Base-by-base conservation (phyloP, 2,888 invertebrate species). In the Ariolimax columbianus region DNA sequence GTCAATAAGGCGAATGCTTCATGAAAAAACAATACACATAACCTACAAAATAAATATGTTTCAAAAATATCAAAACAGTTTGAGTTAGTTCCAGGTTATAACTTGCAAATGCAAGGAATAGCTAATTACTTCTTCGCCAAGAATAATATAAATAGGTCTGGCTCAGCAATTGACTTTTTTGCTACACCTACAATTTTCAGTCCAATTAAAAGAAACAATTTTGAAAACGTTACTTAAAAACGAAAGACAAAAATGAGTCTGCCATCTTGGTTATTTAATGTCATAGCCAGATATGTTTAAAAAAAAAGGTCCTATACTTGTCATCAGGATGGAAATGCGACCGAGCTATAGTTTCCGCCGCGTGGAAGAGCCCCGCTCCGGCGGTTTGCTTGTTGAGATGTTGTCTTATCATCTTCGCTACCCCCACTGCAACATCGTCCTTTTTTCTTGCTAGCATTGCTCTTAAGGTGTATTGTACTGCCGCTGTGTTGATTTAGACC, bases 391-490 rank as follows among this genome's bases (percentile, higher is more conserved):
- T 55, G 73, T n/a, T 82, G 75, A 47, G 66, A 47, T 23, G 40
- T 51, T 47, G 83, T 14, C 19, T 26, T 30, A 51, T 55, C 36
- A n/a, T 83, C 77, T 40, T 40, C 26, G 47, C 26, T 30, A 63
- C 79, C 43, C 6, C 84, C 82, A 55, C 68, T 55, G 66, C 85
- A 85, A 38, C 85, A 85, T 40, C 68, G 78, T 11, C 40, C 73
- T 36, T 84, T 86, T 47, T 82, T 77, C 36, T 82, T 83, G 59
- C 47, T 55, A n/a, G 75, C 4, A 36, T 40, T 80, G 36, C 38
- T 77, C 26, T 82, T 83, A 30, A 88, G 73, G 55, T 87, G 86
- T 36, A 86, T 83, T 9, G 72, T 83, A 40, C 85, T 86, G 55
- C 84, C 82, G 2, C 84, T 68, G 1, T 38, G 36, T 38, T 81